Evolutionary conservation across 2,797 vertebrate genomes (phyloP).

Genomic region (Huso huso): DNA sequence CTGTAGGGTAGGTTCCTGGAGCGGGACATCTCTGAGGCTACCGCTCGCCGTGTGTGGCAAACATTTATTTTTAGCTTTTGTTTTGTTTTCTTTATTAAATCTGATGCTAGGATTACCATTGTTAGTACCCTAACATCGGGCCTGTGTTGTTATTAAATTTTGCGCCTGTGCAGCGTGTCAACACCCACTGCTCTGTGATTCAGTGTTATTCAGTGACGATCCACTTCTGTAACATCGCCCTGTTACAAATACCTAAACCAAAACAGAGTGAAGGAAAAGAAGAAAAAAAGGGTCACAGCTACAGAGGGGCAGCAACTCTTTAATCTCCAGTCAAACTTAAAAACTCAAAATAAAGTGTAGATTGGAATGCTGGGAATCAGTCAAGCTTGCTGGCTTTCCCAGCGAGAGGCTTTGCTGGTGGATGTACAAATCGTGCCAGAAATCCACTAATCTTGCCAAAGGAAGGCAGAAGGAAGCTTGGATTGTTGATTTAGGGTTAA

Average conservation of each 20-base stretch:
- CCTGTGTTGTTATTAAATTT: too few relatives aligned
- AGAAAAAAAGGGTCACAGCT: neutral
- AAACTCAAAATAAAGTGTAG: conserved; percentile 62
- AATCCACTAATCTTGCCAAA: conserved; percentile 60
- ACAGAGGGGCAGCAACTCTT: conserved; percentile 43
- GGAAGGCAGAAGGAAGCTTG: conserved; percentile 54
- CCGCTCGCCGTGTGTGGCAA: too few relatives aligned
- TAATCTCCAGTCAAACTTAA: conserved; percentile 53
- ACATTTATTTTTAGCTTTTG: too few relatives aligned
- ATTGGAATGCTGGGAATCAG: conserved; percentile 63
- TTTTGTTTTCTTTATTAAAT: too few relatives aligned
- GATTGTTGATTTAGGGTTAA: conserved; percentile 65
- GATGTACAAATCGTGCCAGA: conserved; percentile 54
- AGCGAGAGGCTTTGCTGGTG: conserved; percentile 56
- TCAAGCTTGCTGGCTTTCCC: conserved; percentile 60
- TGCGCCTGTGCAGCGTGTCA: too few relatives aligned
- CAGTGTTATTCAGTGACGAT: too few relatives aligned
- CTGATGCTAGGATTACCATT: too few relatives aligned
- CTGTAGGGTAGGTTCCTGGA: too few relatives aligned
- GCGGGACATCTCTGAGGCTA: too few relatives aligned
- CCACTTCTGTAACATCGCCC: neutral
- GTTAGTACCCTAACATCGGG: too few relatives aligned
- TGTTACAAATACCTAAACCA: conserved; percentile 19
- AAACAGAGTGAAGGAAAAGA: neutral
- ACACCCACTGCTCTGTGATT: too few relatives aligned